Evolutionary conservation across 2,113 vertebrate genomes (phyloP).

Genomic region (Passer montanus): DNA sequence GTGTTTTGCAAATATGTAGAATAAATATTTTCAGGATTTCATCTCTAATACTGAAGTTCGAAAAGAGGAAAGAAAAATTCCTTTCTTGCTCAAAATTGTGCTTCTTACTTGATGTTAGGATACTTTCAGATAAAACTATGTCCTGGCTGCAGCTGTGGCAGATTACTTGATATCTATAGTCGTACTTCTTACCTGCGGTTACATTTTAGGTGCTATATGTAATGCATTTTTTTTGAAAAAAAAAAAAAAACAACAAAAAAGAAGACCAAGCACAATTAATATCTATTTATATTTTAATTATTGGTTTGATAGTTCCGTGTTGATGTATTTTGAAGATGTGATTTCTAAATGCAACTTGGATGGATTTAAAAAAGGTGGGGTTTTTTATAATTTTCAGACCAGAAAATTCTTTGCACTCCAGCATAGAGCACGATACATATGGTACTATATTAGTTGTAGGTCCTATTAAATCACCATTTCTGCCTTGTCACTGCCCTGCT

Average conservation of each 20-base stretch:
- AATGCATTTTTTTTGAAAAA: neutral
- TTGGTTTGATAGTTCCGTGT: neutral
- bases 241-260: neutral
- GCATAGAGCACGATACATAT: neutral
- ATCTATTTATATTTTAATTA: neutral
- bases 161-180: neutral
- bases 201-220: neutral
- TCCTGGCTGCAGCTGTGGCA: neutral
- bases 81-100: neutral
- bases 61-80: neutral
- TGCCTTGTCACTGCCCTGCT: neutral
- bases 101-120: neutral
- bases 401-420: neutral
- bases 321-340: neutral
- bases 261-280: neutral
- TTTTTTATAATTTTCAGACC: neutral
- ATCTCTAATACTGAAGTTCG: neutral
- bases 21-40: neutral
- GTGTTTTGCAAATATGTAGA: neutral
- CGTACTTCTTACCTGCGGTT: neutral
- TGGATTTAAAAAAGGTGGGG: neutral
- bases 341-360: neutral
- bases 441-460: neutral
- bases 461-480: neutral
- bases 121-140: neutral